Evolutionary conservation across 2,888 invertebrate genomes (phyloP).

Genomic region (Zhengitettix transpicula): DNA sequence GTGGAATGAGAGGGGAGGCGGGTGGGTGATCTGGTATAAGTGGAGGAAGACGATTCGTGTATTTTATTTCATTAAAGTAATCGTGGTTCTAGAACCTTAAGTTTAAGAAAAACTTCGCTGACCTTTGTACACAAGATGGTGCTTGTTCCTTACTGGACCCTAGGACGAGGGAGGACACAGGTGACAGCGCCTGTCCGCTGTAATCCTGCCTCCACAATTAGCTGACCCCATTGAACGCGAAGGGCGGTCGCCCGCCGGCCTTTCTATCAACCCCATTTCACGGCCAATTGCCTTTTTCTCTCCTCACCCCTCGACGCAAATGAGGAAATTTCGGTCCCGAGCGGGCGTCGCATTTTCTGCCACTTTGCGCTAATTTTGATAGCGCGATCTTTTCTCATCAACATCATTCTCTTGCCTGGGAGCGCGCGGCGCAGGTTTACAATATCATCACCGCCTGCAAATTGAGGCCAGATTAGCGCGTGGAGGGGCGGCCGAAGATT

Average conservation of each 20-base stretch:
- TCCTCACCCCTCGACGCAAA: not conserved
- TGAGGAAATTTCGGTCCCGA: not conserved
- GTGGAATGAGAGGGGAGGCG: too few relatives aligned
- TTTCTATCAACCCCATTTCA: not conserved
- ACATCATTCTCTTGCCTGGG: not conserved
- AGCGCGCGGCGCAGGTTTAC: not conserved
- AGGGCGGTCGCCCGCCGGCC: not conserved
- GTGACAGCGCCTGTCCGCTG: too few relatives aligned
- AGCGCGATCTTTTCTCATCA: slow-evolving; percentile 1
- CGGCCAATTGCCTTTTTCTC: not conserved
- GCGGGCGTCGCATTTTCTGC: slow-evolving; percentile 10
- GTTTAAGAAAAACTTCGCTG: too few relatives aligned
- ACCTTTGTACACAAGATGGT: too few relatives aligned
- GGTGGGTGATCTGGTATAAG: too few relatives aligned
- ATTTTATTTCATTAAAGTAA: too few relatives aligned
- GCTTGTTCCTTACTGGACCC: too few relatives aligned
- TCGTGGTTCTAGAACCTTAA: too few relatives aligned
- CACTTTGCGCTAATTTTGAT: slow-evolving; percentile 15
- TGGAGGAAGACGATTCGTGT: too few relatives aligned
- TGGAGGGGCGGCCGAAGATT: not conserved
- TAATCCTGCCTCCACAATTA: too few relatives aligned
- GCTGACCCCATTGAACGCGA: not conserved
- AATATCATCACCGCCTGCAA: not conserved
- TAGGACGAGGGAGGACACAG: too few relatives aligned
- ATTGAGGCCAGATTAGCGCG: not conserved